Evolutionary conservation across 2,888 invertebrate genomes (phyloP).

Genomic region (Apodemia zela): DNA sequence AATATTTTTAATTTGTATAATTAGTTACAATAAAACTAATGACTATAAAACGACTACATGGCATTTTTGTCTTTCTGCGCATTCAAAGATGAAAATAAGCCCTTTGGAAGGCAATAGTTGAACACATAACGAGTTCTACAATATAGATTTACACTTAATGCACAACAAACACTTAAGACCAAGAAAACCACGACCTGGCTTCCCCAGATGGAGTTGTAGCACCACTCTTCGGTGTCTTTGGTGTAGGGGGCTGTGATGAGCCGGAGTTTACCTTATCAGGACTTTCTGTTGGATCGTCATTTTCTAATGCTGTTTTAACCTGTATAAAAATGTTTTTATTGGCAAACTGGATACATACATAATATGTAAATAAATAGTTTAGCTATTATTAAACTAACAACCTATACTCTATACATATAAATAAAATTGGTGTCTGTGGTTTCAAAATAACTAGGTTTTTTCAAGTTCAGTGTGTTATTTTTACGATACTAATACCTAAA

Average conservation of each 20-base stretch:
- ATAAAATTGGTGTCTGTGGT: too few species aligned
- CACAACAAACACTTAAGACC: slow-evolving; percentile 58
- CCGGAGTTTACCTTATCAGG: slow-evolving; percentile 39
- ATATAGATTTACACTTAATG: slow-evolving; percentile 38
- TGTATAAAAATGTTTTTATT: slow-evolving; percentile 35
- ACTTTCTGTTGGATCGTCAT: slow-evolving; percentile 38
- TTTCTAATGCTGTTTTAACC: slow-evolving; percentile 60
- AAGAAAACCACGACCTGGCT: slow-evolving; percentile 77
- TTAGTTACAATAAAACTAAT: background rate
- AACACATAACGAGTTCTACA: slow-evolving; percentile 37
- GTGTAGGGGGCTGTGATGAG: slow-evolving; percentile 44
- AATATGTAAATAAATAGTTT: too few species aligned
- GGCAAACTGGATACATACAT: too few species aligned
- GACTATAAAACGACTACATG: background rate
- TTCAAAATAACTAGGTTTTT: too few species aligned
- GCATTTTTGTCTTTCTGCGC: slow-evolving; percentile 27
- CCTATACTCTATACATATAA: too few species aligned
- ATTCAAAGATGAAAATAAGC: slow-evolving; percentile 19
- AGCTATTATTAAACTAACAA: too few species aligned
- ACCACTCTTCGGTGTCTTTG: slow-evolving; percentile 50
- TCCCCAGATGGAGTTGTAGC: slow-evolving; percentile 52
- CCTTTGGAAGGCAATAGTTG: slow-evolving; percentile 39
- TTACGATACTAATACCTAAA: too few species aligned
- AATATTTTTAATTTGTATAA: background rate
- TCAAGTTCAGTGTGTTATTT: too few species aligned